Conservation (phyloP, 2,888 invertebrate species). For the Sylvicola fuscatus region DNA sequence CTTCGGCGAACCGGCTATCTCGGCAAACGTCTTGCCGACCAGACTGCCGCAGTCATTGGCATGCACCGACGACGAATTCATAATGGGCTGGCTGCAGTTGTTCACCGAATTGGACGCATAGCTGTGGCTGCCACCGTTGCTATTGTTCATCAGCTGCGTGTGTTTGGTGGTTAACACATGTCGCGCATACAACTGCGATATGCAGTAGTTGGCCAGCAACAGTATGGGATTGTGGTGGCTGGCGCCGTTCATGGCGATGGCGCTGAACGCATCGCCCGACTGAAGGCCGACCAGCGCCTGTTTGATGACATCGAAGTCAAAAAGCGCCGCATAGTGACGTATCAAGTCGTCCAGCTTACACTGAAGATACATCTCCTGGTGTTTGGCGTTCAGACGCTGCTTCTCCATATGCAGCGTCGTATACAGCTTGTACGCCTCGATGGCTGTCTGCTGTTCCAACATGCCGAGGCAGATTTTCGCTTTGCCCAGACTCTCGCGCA, state of each 20-base stretch:
- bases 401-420: constrained; percentile 40
- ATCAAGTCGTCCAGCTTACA: constrained; percentile 50
- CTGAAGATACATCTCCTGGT: constrained; percentile 49
- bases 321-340: constrained; percentile 39
- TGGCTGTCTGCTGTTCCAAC: constrained; percentile 30
- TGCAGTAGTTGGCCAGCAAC: constrained; percentile 55
- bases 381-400: constrained; percentile 42
- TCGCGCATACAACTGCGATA: constrained; percentile 47
- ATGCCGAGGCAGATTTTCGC: constrained; percentile 36
- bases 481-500: constrained; percentile 38
- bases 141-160: constrained; percentile 30
- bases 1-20: constrained; percentile 15
- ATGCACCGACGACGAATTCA: constrained; percentile 7
- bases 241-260: constrained; percentile 9
- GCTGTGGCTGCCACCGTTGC: constrained; percentile 10
- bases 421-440: constrained; percentile 38
- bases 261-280: constrained; percentile 15
- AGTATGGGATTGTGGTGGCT: constrained; percentile 45
- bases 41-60: constrained; percentile 6
- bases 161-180: constrained; percentile 28
- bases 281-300: constrained; percentile 43
- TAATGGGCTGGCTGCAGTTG: constrained; percentile 7
- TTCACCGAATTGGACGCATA: neutral
- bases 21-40: constrained; percentile 14
- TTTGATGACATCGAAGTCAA: constrained; percentile 44